Conservation (phyloP, 2,113 vertebrate genomes). For the Nannobrachium achirus region DNA sequence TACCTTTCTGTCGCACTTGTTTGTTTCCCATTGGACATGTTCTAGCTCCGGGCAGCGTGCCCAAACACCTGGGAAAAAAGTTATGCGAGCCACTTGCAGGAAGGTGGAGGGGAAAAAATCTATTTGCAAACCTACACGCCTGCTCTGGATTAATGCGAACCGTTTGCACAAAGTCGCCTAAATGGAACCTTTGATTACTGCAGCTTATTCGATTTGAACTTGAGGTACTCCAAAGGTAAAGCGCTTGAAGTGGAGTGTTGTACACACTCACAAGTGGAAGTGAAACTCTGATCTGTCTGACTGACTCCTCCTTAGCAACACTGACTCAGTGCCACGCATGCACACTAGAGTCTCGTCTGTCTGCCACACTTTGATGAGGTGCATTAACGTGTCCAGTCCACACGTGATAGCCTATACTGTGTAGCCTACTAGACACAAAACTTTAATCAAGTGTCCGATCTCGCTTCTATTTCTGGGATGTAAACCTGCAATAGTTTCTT, state of each 20-base stretch:
- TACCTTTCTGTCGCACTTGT: constrained; percentile 66
- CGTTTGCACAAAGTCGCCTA: not conserved
- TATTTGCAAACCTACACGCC: not conserved
- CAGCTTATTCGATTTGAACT: not conserved
- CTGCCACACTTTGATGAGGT: too few relatives aligned
- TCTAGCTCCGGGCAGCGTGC: constrained; percentile 38
- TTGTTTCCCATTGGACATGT: constrained; percentile 77
- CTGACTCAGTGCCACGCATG: constrained; percentile 44
- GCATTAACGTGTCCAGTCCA: not conserved
- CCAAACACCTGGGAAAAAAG: constrained; percentile 54
- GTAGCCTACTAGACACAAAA: too few relatives aligned
- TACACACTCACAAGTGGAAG: not conserved
- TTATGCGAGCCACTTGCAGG: not conserved
- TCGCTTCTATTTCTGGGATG: too few relatives aligned
- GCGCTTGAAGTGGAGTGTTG: not conserved
- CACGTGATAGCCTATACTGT: not conserved
- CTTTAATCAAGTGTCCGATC: too few relatives aligned
- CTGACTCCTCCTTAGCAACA: constrained; percentile 60
- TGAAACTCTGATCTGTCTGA: not conserved
- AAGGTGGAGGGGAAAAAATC: not conserved
- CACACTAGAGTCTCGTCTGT: not conserved
- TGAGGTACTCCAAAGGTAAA: not conserved
- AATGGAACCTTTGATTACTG: not conserved
- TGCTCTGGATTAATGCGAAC: not conserved
- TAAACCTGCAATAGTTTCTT: too few relatives aligned